phyloP scores from a whole-genome alignment of 2,113 vertebrate genomes.

The Eulacestoma nigropectus region DNA sequence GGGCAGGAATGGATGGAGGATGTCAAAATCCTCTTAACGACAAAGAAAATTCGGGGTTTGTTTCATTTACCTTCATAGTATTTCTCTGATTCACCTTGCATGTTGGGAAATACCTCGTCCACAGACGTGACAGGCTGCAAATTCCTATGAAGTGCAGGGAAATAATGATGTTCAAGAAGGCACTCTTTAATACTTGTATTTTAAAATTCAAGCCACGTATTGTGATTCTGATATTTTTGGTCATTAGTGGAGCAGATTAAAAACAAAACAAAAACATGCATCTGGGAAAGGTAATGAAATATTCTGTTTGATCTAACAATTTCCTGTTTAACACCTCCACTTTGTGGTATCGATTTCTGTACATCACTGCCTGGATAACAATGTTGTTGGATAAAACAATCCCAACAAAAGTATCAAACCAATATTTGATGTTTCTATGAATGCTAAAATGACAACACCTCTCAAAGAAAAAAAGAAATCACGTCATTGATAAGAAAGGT shows the following conservation, averaged over 20 bases:
- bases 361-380: neutral
- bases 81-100: neutral
- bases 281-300: constrained; percentile 25
- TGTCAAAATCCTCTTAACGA: neutral
- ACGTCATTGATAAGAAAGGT: neutral
- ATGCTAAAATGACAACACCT: neutral
- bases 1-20: neutral
- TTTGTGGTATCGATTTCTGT: constrained; percentile 27
- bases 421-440: neutral
- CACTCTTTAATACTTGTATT: neutral
- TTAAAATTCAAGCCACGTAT: constrained; percentile 6
- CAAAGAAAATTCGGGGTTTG: neutral
- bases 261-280: constrained; percentile 29
- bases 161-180: constrained; percentile 3
- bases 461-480: neutral
- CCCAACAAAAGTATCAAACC: neutral
- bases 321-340: constrained; percentile 5
- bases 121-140: neutral
- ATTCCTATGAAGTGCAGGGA: neutral
- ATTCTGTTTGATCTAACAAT: constrained; percentile 32
- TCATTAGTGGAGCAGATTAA: constrained; percentile 30
- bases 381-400: neutral
- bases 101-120: neutral
- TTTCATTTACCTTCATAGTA: neutral
- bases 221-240: constrained; percentile 3